These are phyloP conservation scores for Drosophila fulvimacula DNA, from an alignment of 2,888 invertebrate genomes.

Conservation along the genomic window DNA sequence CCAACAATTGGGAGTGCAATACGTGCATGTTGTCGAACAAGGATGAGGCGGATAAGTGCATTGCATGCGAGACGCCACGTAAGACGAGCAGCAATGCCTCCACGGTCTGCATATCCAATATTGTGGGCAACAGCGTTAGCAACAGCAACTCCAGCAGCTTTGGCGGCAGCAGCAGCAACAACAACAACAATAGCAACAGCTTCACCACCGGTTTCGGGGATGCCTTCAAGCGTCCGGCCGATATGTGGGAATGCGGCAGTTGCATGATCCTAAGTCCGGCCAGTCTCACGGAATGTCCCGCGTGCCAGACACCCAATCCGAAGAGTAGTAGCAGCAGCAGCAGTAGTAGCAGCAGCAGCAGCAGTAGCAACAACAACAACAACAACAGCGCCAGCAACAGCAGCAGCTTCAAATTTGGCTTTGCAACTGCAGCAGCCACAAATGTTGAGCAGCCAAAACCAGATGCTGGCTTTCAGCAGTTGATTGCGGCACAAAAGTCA, in stretches of 20 bases:
- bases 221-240: conserved; percentile 86
- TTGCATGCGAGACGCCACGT: conserved; percentile 86
- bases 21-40: conserved; percentile 88
- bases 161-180: conserved; percentile 10
- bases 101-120: neutral
- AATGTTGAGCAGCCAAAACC: conserved; percentile 25
- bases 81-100: conserved; percentile 24
- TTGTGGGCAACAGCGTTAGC: conserved; percentile 11
- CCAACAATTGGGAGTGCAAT: conserved; percentile 88
- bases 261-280: conserved; percentile 87
- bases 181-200: conserved; percentile 13
- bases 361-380: conserved; percentile 16
- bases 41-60: conserved; percentile 84
- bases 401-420: conserved; percentile 61
- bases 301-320: conserved; percentile 86
- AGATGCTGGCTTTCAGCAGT: conserved; percentile 83
- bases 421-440: conserved; percentile 4
- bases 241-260: conserved; percentile 87
- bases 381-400: conserved; percentile 7
- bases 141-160: conserved; percentile 8
- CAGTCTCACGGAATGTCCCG: conserved; percentile 85
- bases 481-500: conserved; percentile 80
- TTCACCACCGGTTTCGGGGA: conserved; percentile 77
- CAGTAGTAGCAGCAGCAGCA: conserved; percentile 10
- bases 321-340: conserved; percentile 21